Conservation (phyloP, 2,888 invertebrate genomes). For the Trilocha varians region DNA sequence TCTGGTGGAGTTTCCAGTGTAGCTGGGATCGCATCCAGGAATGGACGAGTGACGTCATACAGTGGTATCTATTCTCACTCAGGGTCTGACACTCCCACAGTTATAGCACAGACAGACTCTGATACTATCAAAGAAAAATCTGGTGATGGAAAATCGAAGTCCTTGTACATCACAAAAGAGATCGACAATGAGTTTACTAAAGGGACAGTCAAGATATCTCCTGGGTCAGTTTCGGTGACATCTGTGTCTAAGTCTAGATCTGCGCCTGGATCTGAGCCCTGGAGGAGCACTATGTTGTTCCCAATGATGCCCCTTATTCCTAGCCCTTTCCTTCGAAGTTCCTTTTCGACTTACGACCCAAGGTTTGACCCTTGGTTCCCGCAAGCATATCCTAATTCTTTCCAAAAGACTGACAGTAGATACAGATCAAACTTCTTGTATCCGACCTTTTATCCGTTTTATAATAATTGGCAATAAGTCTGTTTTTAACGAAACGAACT, state of each 20-base stretch:
- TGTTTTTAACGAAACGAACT: constrained; percentile 7
- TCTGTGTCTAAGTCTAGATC: constrained; percentile 31
- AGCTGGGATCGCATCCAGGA: constrained; percentile 36
- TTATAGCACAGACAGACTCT: constrained; percentile 9
- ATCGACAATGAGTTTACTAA: constrained; percentile 29
- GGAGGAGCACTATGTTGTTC: constrained; percentile 17
- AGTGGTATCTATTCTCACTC: constrained; percentile 39
- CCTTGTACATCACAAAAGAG: constrained; percentile 27
- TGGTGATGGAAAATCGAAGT: background rate
- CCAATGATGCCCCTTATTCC: constrained; percentile 12
- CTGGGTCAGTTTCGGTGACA: constrained; percentile 38
- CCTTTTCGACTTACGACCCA: constrained; percentile 16
- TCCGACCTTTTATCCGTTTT: constrained; percentile 33
- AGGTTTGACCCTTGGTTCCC: constrained; percentile 28
- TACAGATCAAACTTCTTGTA: constrained; percentile 29
- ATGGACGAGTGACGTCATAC: constrained; percentile 40
- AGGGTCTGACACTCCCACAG: constrained; percentile 15
- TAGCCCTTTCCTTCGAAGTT: constrained; percentile 18
- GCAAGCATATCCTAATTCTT: constrained; percentile 8
- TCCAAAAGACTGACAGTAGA: constrained; percentile 13
- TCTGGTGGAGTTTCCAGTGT: constrained; percentile 38
- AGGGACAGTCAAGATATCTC: constrained; percentile 35
- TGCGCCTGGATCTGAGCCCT: constrained; percentile 13
- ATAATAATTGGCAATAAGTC: constrained; percentile 26
- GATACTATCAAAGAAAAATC: background rate